phyloP scores from a whole-genome alignment of 2,113 vertebrate genomes.

The Trogon melanurus region DNA sequence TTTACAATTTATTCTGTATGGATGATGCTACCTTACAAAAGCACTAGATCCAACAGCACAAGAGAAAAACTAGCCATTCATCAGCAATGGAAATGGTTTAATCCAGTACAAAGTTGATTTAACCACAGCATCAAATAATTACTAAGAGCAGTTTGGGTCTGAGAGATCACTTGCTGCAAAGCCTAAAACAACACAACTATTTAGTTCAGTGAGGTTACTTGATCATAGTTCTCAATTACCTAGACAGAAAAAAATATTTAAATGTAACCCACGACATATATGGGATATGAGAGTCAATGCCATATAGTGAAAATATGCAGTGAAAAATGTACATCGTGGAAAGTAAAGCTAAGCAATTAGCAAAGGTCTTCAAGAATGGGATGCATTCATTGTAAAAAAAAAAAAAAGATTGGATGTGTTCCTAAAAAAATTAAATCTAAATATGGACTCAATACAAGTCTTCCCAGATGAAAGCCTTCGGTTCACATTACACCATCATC shows the following conservation, averaged over 20 bases:
- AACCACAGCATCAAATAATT: background rate
- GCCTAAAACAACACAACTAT: background rate
- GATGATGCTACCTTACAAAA: background rate
- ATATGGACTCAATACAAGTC: background rate
- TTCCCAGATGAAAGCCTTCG: background rate
- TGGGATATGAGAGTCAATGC: background rate
- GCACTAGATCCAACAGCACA: background rate
- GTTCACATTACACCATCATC: accelerated
- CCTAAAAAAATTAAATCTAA: background rate
- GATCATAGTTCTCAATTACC: background rate
- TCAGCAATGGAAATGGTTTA: background rate
- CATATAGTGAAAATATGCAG: background rate
- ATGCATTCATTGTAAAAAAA: background rate
- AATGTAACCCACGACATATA: background rate
- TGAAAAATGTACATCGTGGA: background rate
- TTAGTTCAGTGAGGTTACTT: background rate
- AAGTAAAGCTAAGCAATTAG: background rate
- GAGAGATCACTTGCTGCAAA: background rate
- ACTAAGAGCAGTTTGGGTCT: background rate
- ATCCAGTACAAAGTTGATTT: background rate
- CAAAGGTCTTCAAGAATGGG: background rate
- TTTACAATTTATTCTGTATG: background rate
- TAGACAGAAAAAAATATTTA: background rate
- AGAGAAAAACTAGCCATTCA: background rate
- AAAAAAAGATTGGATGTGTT: background rate